Evolutionary conservation across 2,888 invertebrate genomes (phyloP).

Genomic region (Tenthredo livida): DNA sequence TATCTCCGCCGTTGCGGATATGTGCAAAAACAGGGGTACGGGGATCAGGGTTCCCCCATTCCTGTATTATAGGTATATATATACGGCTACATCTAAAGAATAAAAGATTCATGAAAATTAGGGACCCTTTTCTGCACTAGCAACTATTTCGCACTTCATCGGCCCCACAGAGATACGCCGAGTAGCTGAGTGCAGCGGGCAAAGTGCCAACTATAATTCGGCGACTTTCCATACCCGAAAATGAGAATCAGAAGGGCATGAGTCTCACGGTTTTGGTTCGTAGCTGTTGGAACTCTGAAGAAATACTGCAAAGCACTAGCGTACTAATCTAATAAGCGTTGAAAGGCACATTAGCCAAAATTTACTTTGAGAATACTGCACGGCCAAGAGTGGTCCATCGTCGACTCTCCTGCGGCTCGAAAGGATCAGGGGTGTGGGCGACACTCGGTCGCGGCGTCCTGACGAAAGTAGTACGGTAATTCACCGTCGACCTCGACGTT

Average conservation of each 20-base stretch:
- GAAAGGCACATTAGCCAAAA: constrained; percentile 56
- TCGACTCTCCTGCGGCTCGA: neutral
- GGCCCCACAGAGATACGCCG: neutral
- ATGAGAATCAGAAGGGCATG: neutral
- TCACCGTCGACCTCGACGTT: constrained; percentile 47
- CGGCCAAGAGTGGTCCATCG: constrained; percentile 42
- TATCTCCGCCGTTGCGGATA: neutral
- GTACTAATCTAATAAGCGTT: constrained; percentile 53
- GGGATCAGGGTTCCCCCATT: neutral
- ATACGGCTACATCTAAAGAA: neutral
- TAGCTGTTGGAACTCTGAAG: constrained; percentile 28
- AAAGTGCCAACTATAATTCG: constrained; percentile 28
- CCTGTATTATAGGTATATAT: neutral
- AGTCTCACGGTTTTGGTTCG: constrained; percentile 27
- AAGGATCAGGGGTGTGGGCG: constrained; percentile 36
- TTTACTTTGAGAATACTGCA: constrained; percentile 51
- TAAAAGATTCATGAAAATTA: constrained; percentile 2
- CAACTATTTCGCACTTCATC: constrained; percentile 44
- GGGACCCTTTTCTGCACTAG: neutral
- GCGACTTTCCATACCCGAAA: constrained; percentile 4
- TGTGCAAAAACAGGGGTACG: neutral
- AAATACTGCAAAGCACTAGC: constrained; percentile 44
- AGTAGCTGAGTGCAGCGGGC: constrained; percentile 49
- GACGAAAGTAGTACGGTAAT: constrained; percentile 50
- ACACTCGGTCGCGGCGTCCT: constrained; percentile 44